Evolutionary conservation across 2,113 vertebrate species (phyloP), one percentile per base, ranked within the genome.

Genomic region (Ammospiza caudacuta): DNA sequence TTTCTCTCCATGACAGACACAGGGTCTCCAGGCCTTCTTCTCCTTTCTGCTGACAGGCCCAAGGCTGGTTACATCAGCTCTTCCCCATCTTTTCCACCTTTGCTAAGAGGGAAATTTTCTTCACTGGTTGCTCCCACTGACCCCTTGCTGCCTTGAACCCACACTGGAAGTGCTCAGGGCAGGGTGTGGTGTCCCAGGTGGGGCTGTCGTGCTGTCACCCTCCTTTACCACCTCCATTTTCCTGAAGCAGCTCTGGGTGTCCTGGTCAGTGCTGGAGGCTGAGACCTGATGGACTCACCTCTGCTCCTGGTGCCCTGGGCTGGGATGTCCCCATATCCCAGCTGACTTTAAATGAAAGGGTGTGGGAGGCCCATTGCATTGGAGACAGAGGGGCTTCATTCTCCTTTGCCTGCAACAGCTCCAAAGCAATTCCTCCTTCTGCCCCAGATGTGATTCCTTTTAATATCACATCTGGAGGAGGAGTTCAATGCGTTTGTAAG

Each of bases 211-310:
- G 14, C 28, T 24, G 41, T 39, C 58, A 64, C 12, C 18, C 6
- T 80, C n/a, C 37, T 63, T 61, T 44, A 41, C 27, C 11, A 64
- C 7, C 20, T 28, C 9, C 0, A 0, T 18, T 28, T 79, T 79
- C 44, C 37, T 29, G 33, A 11, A 69, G 62, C 1, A 9, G 70
- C 44, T 49, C 68, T 43, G 64, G 24, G 23, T 57, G n/a, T 37
- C 20, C 33, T 1, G 0, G 6, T 44, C n/a, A 31, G 33, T 43
- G 63, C 54, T 0, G 0, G 52, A 77, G 35, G 47, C 31, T 85
- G 92, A 79, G 80, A 85, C 33, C 24, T 0, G 0, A 29, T 3
- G 43, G 83, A 78, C 57, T 70, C 77, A 55, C 23, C 61, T 77
- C 73, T 58, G 55, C 25, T 86, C 55, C 51, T 39, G 68, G n/a